Evolutionary conservation across 2,797 vertebrate genomes (phyloP).

Genomic region (Ficedula albicollis): DNA sequence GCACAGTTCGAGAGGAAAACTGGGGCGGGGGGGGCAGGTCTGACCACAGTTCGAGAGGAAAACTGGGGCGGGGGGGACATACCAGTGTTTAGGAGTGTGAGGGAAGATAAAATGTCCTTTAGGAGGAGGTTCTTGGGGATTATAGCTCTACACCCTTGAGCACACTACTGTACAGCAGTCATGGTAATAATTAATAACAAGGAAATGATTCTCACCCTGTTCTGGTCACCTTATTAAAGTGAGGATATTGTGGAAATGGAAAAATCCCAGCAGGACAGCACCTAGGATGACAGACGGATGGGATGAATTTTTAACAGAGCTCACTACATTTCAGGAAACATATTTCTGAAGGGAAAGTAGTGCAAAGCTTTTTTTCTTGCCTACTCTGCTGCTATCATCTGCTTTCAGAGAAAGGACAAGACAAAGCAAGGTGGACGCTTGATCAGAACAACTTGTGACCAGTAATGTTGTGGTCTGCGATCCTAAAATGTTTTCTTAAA

Average conservation of each 20-base stretch:
- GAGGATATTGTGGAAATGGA: conserved; percentile 74
- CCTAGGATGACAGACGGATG: conserved; percentile 69
- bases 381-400: neutral
- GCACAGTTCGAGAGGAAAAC: conserved; percentile 16
- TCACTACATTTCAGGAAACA: conserved; percentile 63
- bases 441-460: neutral
- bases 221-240: conserved; percentile 72
- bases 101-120: conserved; percentile 60
- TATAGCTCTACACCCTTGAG: conserved; percentile 63
- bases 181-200: conserved; percentile 75
- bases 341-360: conserved; percentile 28
- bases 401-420: neutral
- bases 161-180: conserved; percentile 52
- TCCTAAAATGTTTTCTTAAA: neutral
- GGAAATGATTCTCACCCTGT: conserved; percentile 71
- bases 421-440: neutral
- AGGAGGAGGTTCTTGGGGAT: conserved; percentile 51
- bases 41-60: conserved; percentile 27
- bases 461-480: neutral
- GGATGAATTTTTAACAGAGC: conserved; percentile 70
- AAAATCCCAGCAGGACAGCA: conserved; percentile 72
- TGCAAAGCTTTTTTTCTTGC: conserved; percentile 23
- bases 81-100: neutral
- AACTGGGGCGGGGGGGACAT: neutral
- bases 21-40: neutral